Conservation (phyloP, 2,888 invertebrate genomes). For the Dusona sp. region DNA sequence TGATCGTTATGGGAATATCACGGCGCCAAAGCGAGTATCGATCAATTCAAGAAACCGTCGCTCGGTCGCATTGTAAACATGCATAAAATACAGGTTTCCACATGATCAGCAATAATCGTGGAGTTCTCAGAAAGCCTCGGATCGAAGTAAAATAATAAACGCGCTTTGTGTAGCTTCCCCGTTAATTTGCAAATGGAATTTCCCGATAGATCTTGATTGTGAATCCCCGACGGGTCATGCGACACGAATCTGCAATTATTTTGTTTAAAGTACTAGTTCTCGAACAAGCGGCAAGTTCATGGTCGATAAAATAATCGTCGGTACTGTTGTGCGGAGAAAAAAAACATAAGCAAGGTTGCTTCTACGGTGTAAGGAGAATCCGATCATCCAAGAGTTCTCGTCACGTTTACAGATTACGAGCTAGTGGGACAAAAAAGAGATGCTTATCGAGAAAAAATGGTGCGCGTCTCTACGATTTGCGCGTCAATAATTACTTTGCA, state of each 20-base stretch:
- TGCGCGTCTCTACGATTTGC: slow-evolving; percentile 6
- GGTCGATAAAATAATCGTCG: slow-evolving; percentile 20
- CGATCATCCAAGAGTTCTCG: slow-evolving; percentile 27
- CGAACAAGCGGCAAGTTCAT: slow-evolving; percentile 6
- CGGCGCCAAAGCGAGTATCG: neutral
- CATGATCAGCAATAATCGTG: neutral
- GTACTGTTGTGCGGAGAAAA: neutral
- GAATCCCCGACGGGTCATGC: neutral
- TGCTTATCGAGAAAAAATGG: slow-evolving; percentile 34
- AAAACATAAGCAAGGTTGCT: slow-evolving; percentile 9
- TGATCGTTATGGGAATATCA: neutral
- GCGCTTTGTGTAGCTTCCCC: neutral
- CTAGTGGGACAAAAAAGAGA: neutral
- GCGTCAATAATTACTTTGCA: neutral
- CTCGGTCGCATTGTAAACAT: neutral
- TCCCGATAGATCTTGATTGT: neutral
- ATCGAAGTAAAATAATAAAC: neutral
- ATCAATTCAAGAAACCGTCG: neutral
- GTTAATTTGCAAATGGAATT: neutral
- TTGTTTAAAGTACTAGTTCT: neutral
- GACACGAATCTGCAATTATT: neutral
- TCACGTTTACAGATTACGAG: slow-evolving; percentile 34
- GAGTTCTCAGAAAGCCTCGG: neutral
- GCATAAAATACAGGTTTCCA: slow-evolving; percentile 10
- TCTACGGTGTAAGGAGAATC: neutral